phyloP scores from a whole-genome alignment of 1,140 invertebrate species.

The Lethocerus indicus region DNA sequence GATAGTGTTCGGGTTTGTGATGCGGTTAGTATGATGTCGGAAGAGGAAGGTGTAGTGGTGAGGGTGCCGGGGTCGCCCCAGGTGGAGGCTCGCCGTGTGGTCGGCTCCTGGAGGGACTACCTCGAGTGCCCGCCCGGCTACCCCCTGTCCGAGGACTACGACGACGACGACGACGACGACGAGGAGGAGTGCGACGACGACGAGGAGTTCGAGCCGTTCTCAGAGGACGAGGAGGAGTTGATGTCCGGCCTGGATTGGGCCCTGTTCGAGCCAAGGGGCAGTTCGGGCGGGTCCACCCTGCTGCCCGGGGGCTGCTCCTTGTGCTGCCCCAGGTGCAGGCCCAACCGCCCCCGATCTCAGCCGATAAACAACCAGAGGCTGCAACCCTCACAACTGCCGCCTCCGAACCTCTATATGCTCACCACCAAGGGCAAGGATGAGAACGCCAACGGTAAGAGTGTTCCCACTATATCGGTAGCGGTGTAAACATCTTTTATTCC shows the following conservation, averaged over 20 bases:
- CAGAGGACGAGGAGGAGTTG: not conserved
- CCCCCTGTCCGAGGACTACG: too few relatives aligned
- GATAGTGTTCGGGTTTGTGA: too few relatives aligned
- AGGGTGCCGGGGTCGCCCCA: too few relatives aligned
- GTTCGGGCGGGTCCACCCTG: constrained; percentile 23
- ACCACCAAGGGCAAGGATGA: not conserved
- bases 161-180: not conserved
- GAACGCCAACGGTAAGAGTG: not conserved
- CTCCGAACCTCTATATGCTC: constrained; percentile 16
- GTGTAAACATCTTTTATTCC: too few relatives aligned
- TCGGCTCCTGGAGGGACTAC: too few relatives aligned
- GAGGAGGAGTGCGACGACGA: not conserved
- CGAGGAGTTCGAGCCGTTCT: not conserved
- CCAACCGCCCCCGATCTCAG: constrained; percentile 18
- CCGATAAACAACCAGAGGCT: too few relatives aligned
- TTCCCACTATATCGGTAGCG: too few relatives aligned
- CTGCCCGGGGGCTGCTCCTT: not conserved
- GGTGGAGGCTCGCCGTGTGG: too few relatives aligned
- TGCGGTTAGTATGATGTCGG: too few relatives aligned
- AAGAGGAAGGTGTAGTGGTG: too few relatives aligned
- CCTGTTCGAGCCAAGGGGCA: constrained; percentile 12
- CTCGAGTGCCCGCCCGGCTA: too few relatives aligned
- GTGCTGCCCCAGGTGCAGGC: constrained; percentile 19
- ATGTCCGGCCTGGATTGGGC: not conserved
- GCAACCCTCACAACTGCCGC: too few relatives aligned